Conservation (phyloP, 1,140 invertebrate genomes). For the Bombyx mori region ASM3026992v2 NC_085107.1:9866501-9867000, state of each 20-base stretch:
- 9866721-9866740: too few relatives aligned
- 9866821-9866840: conserved; percentile 66
- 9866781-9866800: too few relatives aligned
- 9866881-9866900: conserved; percentile 65
- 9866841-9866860: conserved; percentile 73
- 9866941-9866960: conserved; percentile 16
- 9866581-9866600: too few relatives aligned
- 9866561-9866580: conserved; percentile 1
- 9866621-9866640: too few relatives aligned
- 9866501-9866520: too few relatives aligned
- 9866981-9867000: conserved; percentile 44
- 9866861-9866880: conserved; percentile 72
- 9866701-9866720: too few relatives aligned
- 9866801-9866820: conserved; percentile 20
- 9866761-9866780: too few relatives aligned
- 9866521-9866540: not conserved
- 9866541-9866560: not conserved
- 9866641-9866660: too few relatives aligned
- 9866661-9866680: too few relatives aligned
- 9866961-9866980: not conserved
- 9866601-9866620: too few relatives aligned
- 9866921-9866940: not conserved
- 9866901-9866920: conserved; percentile 62
- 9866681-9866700: too few relatives aligned
- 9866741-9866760: too few relatives aligned